Evolutionary conservation across 2,888 invertebrate species (phyloP).

Genomic region (Creontiades dilutus): DNA sequence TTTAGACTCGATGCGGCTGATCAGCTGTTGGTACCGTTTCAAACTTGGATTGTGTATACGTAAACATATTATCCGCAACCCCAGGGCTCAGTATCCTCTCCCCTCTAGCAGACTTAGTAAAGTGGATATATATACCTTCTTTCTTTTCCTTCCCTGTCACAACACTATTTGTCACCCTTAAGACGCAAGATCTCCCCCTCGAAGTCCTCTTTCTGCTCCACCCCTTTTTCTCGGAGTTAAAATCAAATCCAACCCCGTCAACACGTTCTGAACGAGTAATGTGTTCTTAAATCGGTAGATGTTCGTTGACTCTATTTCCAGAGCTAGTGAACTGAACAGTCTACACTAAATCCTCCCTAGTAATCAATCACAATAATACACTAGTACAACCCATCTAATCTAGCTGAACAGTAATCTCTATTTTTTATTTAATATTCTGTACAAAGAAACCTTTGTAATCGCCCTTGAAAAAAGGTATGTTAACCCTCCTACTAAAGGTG

Average conservation of each 20-base stretch:
- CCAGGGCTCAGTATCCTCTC: neutral
- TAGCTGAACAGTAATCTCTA: no score
- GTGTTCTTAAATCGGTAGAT: neutral
- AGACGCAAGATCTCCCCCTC: neutral
- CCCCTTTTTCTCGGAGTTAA: neutral
- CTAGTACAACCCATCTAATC: no score
- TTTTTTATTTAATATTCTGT: no score
- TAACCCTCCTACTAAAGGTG: no score
- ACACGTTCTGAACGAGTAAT: neutral
- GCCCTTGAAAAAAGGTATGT: no score
- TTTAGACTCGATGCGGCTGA: neutral
- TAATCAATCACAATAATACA: no score
- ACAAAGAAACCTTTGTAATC: no score
- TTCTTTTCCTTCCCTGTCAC: conserved; percentile 44
- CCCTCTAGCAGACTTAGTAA: neutral
- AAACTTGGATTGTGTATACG: conserved; percentile 47
- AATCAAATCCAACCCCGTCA: neutral
- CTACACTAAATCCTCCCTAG: no score
- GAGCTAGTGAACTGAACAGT: no score
- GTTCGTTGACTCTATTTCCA: neutral
- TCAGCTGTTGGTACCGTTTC: conserved; percentile 54
- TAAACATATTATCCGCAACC: conserved; percentile 62
- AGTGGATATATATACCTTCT: neutral
- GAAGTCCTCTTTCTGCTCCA: neutral
- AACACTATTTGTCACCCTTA: conserved; percentile 64